Conservation (phyloP, 2,888 invertebrate genomes). For the Melieria crassipennis region DNA sequence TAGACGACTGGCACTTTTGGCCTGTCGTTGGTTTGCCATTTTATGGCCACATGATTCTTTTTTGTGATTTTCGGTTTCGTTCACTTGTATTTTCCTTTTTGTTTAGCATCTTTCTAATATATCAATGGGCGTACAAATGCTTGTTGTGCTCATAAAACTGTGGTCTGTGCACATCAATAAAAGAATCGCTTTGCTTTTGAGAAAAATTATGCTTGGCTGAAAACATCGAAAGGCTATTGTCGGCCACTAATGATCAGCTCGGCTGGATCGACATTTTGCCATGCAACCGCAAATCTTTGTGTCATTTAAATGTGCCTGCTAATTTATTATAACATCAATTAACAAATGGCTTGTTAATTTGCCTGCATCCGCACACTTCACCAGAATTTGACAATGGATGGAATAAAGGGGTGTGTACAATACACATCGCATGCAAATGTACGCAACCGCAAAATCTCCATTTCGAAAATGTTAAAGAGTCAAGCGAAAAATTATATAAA, state of each 20-base stretch:
- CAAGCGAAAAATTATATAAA: too few species aligned
- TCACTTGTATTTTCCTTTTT: background rate
- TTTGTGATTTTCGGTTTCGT: background rate
- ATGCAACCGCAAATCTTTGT: slow-evolving; percentile 1
- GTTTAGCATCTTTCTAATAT: slow-evolving; percentile 7
- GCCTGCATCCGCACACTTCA: too few species aligned
- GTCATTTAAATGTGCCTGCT: slow-evolving; percentile 1
- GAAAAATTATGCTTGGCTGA: background rate
- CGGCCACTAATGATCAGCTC: too few species aligned
- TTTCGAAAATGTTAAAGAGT: too few species aligned
- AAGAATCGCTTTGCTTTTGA: background rate
- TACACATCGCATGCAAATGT: too few species aligned
- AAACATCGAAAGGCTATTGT: too few species aligned
- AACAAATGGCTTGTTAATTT: background rate
- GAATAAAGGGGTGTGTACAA: too few species aligned
- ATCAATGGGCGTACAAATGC: background rate
- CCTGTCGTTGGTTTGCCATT: background rate
- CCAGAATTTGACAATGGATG: too few species aligned
- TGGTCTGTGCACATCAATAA: background rate
- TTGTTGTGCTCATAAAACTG: background rate
- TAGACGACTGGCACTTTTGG: background rate
- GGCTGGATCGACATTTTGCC: background rate
- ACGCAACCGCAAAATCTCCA: too few species aligned
- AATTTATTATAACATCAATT: slow-evolving; percentile 12
- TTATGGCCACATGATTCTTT: background rate